Conservation (phyloP, 2,888 invertebrate genomes). For the Hyppa rectilinea region DNA sequence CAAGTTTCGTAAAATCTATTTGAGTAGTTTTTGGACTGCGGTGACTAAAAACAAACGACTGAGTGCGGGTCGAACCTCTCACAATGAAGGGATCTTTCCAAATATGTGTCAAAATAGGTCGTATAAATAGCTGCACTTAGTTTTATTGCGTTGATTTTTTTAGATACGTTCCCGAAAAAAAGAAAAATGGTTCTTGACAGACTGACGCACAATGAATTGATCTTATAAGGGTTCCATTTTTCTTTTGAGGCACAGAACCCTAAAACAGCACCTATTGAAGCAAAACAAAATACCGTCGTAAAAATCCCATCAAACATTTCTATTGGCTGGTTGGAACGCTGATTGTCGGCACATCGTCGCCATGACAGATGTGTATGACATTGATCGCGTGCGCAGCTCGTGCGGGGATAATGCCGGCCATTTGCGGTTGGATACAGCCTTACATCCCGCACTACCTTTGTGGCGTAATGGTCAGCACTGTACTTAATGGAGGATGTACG, state of each 20-base stretch:
- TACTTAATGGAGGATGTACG: slow-evolving; percentile 67
- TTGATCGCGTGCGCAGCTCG: slow-evolving; percentile 79
- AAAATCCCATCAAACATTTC: slow-evolving; percentile 1
- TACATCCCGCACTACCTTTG: slow-evolving; percentile 69
- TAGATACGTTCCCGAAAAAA: too few relatives aligned
- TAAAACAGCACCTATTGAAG: not conserved
- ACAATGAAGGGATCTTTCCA: too few relatives aligned
- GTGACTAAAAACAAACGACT: not conserved
- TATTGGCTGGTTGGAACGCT: slow-evolving; percentile 32
- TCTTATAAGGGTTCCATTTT: too few relatives aligned
- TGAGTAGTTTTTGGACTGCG: not conserved
- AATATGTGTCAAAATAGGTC: too few relatives aligned
- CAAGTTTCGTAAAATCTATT: not conserved
- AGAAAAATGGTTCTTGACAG: too few relatives aligned
- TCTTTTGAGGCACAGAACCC: too few relatives aligned
- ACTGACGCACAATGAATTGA: too few relatives aligned
- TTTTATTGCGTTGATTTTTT: too few relatives aligned
- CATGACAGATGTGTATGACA: slow-evolving; percentile 70
- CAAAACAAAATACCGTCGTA: slow-evolving; percentile 12
- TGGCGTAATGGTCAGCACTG: slow-evolving; percentile 68
- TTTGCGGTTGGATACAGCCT: slow-evolving; percentile 82
- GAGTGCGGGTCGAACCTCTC: too few relatives aligned
- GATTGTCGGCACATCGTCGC: slow-evolving; percentile 44
- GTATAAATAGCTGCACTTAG: too few relatives aligned
- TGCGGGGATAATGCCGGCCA: slow-evolving; percentile 79